phyloP scores from a whole-genome alignment of 2,113 vertebrate genomes.

The Gymnogyps californianus region DNA sequence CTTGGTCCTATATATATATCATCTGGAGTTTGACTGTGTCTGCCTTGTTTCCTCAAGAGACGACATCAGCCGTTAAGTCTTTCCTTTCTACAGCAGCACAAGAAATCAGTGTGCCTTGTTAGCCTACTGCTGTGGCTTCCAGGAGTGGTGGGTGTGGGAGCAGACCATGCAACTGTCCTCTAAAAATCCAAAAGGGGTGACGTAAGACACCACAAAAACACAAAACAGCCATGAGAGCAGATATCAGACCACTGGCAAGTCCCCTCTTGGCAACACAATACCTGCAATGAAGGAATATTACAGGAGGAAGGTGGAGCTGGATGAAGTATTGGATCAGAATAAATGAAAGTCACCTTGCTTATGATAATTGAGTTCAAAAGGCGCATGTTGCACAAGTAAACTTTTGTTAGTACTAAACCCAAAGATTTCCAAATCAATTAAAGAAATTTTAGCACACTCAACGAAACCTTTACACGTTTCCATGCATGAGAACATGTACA shows the following conservation, averaged over 20 bases:
- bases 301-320: background rate
- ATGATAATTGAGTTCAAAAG: background rate
- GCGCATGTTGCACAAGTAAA: background rate
- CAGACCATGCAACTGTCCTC: accelerated
- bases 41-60: background rate
- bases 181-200: background rate
- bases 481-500: background rate
- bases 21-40: background rate
- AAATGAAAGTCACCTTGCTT: background rate
- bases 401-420: background rate
- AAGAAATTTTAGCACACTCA: background rate
- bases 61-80: background rate
- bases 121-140: background rate
- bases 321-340: background rate
- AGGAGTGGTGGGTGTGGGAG: background rate
- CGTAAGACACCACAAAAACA: accelerated
- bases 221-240: background rate
- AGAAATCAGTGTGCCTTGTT: background rate
- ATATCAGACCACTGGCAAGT: background rate
- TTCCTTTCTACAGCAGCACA: background rate
- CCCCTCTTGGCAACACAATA: background rate
- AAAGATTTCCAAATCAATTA: background rate
- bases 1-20: background rate
- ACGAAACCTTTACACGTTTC: background rate
- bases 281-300: background rate